Conservation (phyloP, 2,113 vertebrate species). For the Camarhynchus parvulus region DNA sequence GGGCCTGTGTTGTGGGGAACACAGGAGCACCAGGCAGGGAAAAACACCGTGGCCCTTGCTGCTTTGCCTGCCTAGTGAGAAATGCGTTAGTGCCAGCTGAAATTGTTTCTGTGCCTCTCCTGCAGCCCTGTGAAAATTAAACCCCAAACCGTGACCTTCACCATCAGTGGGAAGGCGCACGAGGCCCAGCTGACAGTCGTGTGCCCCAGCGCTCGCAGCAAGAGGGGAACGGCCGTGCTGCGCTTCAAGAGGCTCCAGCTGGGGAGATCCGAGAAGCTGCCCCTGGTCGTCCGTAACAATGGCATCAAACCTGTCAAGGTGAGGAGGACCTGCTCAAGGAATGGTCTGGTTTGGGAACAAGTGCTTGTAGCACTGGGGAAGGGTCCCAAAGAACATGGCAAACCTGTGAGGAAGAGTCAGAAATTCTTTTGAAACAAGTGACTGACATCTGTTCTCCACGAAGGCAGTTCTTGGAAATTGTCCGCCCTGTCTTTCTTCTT, state of each 20-base stretch:
- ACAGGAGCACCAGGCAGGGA: neutral
- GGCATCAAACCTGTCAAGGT: constrained; percentile 82
- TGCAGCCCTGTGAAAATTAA: constrained; percentile 44
- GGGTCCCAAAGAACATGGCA: neutral
- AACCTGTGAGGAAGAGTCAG: neutral
- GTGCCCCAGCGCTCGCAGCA: constrained; percentile 73
- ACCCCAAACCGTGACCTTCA: constrained; percentile 76
- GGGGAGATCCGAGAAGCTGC: constrained; percentile 72
- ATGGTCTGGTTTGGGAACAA: neutral
- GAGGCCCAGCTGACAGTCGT: constrained; percentile 82
- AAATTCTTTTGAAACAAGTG: neutral
- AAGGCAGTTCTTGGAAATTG: neutral
- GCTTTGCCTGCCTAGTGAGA: neutral
- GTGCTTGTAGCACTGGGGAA: too few relatives aligned
- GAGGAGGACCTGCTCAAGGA: neutral
- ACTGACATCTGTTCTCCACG: neutral
- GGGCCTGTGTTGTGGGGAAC: neutral
- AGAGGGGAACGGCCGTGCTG: constrained; percentile 76
- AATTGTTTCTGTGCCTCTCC: neutral
- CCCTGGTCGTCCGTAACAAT: constrained; percentile 82
- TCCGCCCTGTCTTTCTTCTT: neutral
- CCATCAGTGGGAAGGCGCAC: constrained; percentile 83
- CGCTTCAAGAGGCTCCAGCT: constrained; percentile 81
- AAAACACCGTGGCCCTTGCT: accelerated
- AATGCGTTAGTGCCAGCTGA: neutral